Percentiles rank a stretch among this genome's conserved stretches.
Evolutionary conservation across 2,888 invertebrate species (phyloP).

Genomic region (Globia sparganii): DNA sequence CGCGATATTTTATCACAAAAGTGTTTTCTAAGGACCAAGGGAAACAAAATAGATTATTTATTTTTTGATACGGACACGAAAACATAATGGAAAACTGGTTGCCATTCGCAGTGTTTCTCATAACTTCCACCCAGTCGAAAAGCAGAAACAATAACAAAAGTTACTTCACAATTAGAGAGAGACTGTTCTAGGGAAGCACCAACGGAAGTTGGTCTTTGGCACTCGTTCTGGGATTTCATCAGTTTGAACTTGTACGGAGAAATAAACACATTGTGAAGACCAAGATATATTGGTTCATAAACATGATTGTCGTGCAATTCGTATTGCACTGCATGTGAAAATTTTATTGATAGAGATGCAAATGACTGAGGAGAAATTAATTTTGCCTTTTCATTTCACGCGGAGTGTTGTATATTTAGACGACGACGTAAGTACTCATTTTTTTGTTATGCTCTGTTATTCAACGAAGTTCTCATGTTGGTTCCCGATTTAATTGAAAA

Average conservation of each 20-base stretch:
- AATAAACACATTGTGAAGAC: slow-evolving; percentile 38
- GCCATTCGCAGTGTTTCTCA: slow-evolving; percentile 63
- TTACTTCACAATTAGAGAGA: slow-evolving; percentile 78
- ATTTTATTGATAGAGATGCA: slow-evolving; percentile 50
- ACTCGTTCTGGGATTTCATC: slow-evolving; percentile 37
- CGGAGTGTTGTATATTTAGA: slow-evolving; percentile 34
- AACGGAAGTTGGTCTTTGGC: slow-evolving; percentile 67
- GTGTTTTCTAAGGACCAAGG: slow-evolving; percentile 27
- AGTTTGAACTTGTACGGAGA: slow-evolving; percentile 23
- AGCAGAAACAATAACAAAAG: slow-evolving; percentile 79
- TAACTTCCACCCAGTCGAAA: slow-evolving; percentile 70
- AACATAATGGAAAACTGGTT: slow-evolving; percentile 57
- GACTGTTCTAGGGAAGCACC: slow-evolving; percentile 69
- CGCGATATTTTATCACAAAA: slow-evolving; percentile 7
- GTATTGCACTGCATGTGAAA: slow-evolving; percentile 47
- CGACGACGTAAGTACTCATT: slow-evolving; percentile 28
- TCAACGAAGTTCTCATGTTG: slow-evolving; percentile 14
- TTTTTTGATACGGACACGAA: slow-evolving; percentile 20
- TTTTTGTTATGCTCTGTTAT: slow-evolving; percentile 2
- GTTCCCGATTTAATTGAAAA: slow-evolving; percentile 10
- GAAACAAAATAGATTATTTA: slow-evolving; percentile 13
- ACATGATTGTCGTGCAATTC: slow-evolving; percentile 55
- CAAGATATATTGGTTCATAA: slow-evolving; percentile 53
- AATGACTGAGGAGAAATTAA: slow-evolving; percentile 56
- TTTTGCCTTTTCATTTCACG: slow-evolving; percentile 39